Conservation (phyloP, 1,140 invertebrate species). For the Leptinotarsa texana region DNA sequence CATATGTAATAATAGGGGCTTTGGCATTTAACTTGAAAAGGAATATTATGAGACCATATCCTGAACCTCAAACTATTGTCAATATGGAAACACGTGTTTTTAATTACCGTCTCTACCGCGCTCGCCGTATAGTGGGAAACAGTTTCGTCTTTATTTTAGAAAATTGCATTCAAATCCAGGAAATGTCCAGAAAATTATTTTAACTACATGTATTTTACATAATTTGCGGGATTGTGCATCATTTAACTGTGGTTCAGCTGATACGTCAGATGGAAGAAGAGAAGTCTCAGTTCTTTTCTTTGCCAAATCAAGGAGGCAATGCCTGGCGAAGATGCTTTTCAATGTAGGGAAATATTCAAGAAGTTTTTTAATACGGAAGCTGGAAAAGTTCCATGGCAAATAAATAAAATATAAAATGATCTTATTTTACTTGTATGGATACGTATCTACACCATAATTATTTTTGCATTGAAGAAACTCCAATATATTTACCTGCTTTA, state of each 20-base stretch:
- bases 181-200: constrained; percentile 31
- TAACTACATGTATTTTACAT: constrained; percentile 33
- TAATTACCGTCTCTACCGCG: constrained; percentile 25
- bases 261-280: constrained; percentile 20
- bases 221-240: constrained; percentile 17
- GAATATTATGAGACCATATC: constrained; percentile 30
- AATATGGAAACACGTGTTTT: constrained; percentile 28
- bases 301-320: constrained; percentile 29
- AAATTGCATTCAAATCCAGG: constrained; percentile 21
- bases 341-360: constrained; percentile 28
- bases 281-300: constrained; percentile 21
- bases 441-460: no score
- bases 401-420: constrained; percentile 25
- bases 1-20: constrained; percentile 24
- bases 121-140: constrained; percentile 12
- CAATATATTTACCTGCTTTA: no score
- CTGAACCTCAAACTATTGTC: constrained; percentile 23
- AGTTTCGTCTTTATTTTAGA: constrained; percentile 31
- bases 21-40: constrained; percentile 25
- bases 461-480: no score
- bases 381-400: constrained; percentile 31
- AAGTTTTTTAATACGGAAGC: constrained; percentile 23
- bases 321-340: constrained; percentile 28
- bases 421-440: no score
- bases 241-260: constrained; percentile 24